phyloP scores from a whole-genome alignment of 2,113 vertebrate species.

The Tauraco erythrolophus region DNA sequence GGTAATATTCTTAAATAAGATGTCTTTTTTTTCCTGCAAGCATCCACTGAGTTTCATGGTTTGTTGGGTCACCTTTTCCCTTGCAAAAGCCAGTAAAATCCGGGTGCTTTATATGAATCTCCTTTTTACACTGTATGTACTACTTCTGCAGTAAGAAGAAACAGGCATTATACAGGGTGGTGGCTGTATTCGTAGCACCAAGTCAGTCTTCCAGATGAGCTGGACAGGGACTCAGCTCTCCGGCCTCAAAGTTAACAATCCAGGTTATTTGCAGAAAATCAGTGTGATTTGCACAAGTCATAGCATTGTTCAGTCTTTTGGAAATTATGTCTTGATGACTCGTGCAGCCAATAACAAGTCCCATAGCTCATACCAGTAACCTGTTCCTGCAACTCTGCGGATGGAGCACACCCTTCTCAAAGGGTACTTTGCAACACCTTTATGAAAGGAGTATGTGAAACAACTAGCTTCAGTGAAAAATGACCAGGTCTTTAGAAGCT shows the following conservation, averaged over 20 bases:
- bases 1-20: not conserved
- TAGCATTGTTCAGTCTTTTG: too few relatives aligned
- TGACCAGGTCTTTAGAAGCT: not conserved
- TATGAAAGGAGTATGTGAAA: not conserved
- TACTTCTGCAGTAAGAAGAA: not conserved
- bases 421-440: not conserved
- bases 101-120: not conserved
- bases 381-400: not conserved
- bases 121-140: not conserved
- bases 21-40: too few relatives aligned
- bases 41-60: not conserved
- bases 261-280: not conserved
- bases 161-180: not conserved
- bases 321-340: too few relatives aligned
- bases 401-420: not conserved
- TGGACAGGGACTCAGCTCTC: not conserved
- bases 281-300: not conserved
- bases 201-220: not conserved
- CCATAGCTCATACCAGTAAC: not conserved
- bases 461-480: not conserved
- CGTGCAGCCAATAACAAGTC: not conserved
- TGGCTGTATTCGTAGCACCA: not conserved
- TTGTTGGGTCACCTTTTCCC: not conserved
- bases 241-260: not conserved
- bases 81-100: not conserved